Evolutionary conservation across 2,888 invertebrate genomes (phyloP), one percentile per base, ranked within the genome.

Genomic region (Torymus tubicola): DNA sequence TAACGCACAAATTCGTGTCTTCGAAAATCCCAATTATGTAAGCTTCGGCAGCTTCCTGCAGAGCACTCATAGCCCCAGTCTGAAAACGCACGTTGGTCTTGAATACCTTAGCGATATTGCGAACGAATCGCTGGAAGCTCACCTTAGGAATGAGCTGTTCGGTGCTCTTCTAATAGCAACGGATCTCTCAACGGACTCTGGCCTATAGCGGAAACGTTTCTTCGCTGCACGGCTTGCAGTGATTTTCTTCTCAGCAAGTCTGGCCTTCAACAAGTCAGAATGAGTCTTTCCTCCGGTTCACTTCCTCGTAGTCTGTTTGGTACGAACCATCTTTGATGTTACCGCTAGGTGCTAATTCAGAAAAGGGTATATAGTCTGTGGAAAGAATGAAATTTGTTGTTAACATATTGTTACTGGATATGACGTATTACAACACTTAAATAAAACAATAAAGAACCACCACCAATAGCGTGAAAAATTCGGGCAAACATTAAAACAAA

Each of bases 1-100:
- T 98, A 86, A 98, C 98, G 93, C 98, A 98, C 94, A 98, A 93
- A 92, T 98, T 98, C 86, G 98, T 98, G 93, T 98, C 98, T 93
- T 98, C 98, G 92, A 99, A 98, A 81, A 98, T 93, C 85, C 98
- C 98, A 79, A 98, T 97, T 85, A 98, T 92, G 91, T 97, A 97
- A n/a, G 97, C 96, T 91, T 97, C 97, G 53, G 63, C 55, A 14
- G 72, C 72, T 53, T 72, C 72, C 60, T 72, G 72, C 3, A 72
- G 60, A 1, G 72, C 63, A 61, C 61, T 63, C 0, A 72, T 55
- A 11, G 72, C 72, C 10, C 53, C 61, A 63, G 63, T 72, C 18
- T 64, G 63, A 31, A 72, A 64, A 10, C 72, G 31, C 13, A 72
- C 12, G 14, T 72, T 63, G 63, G 55, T 64, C 50, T 64, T 72